A percentile compares a stretch with the other conserved stretches of the same genome.
phyloP scores from a whole-genome alignment of 1,140 invertebrate species.

The Drosophila orena region DNA sequence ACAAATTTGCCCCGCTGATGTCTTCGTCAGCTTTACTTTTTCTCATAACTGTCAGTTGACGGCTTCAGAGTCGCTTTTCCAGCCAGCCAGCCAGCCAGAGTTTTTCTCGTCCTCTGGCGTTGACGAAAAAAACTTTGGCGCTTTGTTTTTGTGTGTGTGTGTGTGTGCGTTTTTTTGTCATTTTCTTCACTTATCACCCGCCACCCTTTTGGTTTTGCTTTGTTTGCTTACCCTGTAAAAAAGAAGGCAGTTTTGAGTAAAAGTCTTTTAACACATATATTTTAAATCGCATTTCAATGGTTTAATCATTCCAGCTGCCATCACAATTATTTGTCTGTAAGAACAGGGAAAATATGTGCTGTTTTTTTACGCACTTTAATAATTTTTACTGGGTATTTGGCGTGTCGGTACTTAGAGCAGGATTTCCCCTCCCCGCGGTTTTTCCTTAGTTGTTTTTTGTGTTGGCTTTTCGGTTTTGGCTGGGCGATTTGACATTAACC shows the following conservation, averaged over 20 bases:
- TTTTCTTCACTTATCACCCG: slow-evolving; percentile 36
- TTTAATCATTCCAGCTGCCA: no score
- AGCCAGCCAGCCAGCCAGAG: slow-evolving; percentile 43
- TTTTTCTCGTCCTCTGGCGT: slow-evolving; percentile 38
- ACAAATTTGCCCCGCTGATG: slow-evolving; percentile 79
- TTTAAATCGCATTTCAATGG: no score
- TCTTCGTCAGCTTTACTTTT: slow-evolving; percentile 82
- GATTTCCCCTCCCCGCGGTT: background rate
- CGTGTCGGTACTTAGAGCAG: background rate
- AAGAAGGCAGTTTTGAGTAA: background rate
- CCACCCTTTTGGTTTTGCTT: slow-evolving; percentile 22
- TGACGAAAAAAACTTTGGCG: slow-evolving; percentile 44
- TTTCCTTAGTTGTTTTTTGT: slow-evolving; percentile 31
- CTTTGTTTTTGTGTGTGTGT: slow-evolving; percentile 18
- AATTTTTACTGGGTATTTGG: background rate
- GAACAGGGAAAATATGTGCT: no score
- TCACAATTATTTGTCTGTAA: no score
- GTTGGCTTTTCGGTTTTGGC: slow-evolving; percentile 69
- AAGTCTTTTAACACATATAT: background rate
- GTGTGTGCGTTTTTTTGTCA: slow-evolving; percentile 14
- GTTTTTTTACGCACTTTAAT: background rate
- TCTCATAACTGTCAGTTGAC: slow-evolving; percentile 82
- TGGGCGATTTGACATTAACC: slow-evolving; percentile 76
- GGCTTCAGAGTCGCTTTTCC: slow-evolving; percentile 68
- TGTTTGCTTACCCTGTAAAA: slow-evolving; percentile 12